These are phyloP conservation scores for Electrophaes corylata DNA, from an alignment of 2,888 invertebrate species.

Conservation along the genomic window DNA sequence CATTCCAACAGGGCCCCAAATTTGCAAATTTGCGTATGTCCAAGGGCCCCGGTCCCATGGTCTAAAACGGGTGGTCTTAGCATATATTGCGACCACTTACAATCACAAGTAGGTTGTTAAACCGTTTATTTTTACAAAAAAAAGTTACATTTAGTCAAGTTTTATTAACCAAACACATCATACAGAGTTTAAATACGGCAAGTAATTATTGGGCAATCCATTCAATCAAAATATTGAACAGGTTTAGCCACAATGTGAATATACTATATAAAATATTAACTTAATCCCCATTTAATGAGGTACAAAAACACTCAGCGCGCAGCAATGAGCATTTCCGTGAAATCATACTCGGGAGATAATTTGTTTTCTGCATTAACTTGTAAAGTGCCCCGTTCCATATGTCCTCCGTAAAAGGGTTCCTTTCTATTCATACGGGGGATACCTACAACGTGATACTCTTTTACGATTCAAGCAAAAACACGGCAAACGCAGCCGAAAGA, in stretches of 20 bases:
- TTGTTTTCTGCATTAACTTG: slow-evolving; percentile 72
- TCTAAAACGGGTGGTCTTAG: too few relatives aligned
- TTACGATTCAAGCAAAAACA: slow-evolving; percentile 81
- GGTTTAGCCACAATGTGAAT: slow-evolving; percentile 6
- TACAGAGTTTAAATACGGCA: too few relatives aligned
- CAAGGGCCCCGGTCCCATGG: too few relatives aligned
- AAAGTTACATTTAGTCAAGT: too few relatives aligned
- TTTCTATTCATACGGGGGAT: slow-evolving; percentile 71
- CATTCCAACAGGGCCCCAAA: too few relatives aligned
- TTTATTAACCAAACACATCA: too few relatives aligned
- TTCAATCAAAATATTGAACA: not conserved
- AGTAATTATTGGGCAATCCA: not conserved
- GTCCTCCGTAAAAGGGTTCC: slow-evolving; percentile 73
- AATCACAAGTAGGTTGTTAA: too few relatives aligned
- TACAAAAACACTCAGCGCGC: slow-evolving; percentile 23
- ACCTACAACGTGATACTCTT: slow-evolving; percentile 71
- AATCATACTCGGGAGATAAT: slow-evolving; percentile 60
- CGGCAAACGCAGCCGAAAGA: slow-evolving; percentile 74
- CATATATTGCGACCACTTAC: too few relatives aligned
- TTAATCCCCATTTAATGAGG: slow-evolving; percentile 27
- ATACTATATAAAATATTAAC: slow-evolving; percentile 14
- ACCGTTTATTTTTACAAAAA: too few relatives aligned
- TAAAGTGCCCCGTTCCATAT: slow-evolving; percentile 71
- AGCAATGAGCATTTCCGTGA: slow-evolving; percentile 34
- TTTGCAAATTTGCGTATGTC: too few relatives aligned